Percentiles rank a stretch among this genome's conserved stretches.
Evolutionary conservation across 1,140 invertebrate species (phyloP).

Genomic region (Antheraea pernyi): DNA sequence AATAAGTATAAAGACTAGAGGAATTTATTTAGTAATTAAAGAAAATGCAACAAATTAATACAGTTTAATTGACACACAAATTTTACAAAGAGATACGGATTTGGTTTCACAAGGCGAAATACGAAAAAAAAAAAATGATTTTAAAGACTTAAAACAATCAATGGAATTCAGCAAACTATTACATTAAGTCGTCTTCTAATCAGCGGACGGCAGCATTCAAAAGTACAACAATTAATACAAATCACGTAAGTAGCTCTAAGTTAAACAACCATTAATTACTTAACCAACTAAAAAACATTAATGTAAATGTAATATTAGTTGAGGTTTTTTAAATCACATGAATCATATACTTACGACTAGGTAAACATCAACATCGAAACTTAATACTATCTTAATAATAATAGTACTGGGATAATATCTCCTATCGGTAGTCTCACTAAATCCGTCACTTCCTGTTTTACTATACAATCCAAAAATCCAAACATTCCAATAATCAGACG

Average conservation of each 20-base stretch:
- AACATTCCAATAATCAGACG: too few relatives aligned
- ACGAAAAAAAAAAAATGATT: too few relatives aligned
- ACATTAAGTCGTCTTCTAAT: neutral
- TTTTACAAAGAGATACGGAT: too few relatives aligned
- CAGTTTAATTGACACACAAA: too few relatives aligned
- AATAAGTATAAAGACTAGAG: too few relatives aligned
- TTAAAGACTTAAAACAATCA: too few relatives aligned
- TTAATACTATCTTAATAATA: neutral
- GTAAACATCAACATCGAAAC: neutral
- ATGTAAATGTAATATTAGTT: neutral
- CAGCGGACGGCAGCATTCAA: neutral
- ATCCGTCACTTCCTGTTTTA: too few relatives aligned
- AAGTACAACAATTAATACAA: neutral
- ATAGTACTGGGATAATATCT: neutral
- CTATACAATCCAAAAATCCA: too few relatives aligned
- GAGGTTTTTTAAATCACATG: neutral
- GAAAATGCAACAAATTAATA: too few relatives aligned
- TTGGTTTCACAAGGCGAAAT: too few relatives aligned
- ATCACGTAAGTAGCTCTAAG: neutral
- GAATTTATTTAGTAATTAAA: too few relatives aligned
- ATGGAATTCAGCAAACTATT: neutral
- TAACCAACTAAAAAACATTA: neutral
- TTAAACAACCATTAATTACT: neutral
- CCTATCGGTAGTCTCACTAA: too few relatives aligned
- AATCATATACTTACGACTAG: conserved; percentile 4